Evolutionary conservation across 2,888 invertebrate species (phyloP).

Genomic region (Lumbricus terrestris): DNA sequence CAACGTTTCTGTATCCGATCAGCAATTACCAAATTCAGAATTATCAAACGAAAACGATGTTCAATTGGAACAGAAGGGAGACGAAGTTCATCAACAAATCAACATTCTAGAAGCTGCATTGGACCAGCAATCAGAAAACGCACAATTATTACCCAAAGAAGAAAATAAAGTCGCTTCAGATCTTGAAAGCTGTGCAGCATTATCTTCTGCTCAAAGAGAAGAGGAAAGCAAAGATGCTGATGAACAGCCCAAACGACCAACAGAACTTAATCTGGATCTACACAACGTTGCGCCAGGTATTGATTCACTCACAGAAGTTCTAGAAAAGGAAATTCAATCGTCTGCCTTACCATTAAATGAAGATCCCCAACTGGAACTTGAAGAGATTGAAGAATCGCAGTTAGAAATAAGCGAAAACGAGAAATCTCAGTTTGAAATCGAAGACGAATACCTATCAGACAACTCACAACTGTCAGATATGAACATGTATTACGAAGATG

Average conservation of each 20-base stretch:
- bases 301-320: background rate
- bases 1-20: background rate
- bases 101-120: background rate
- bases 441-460: background rate
- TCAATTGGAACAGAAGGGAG: background rate
- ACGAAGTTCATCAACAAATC: background rate
- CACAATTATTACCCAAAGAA: background rate
- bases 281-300: background rate
- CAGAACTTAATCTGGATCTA: background rate
- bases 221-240: background rate
- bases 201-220: background rate
- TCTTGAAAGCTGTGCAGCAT: background rate
- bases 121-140: no score
- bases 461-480: background rate
- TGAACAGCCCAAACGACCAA: background rate
- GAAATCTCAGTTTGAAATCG: background rate
- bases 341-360: background rate
- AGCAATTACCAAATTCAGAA: background rate
- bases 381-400: conserved; percentile 8
- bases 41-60: conserved; percentile 3
- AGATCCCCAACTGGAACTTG: background rate
- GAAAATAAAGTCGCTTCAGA: background rate
- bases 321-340: background rate
- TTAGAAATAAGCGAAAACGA: background rate
- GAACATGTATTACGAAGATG: background rate